A percentile compares a stretch with the other conserved stretches of the same genome.
Evolutionary conservation across 2,888 invertebrate genomes (phyloP).

Genomic region (Eilema griseolum): DNA sequence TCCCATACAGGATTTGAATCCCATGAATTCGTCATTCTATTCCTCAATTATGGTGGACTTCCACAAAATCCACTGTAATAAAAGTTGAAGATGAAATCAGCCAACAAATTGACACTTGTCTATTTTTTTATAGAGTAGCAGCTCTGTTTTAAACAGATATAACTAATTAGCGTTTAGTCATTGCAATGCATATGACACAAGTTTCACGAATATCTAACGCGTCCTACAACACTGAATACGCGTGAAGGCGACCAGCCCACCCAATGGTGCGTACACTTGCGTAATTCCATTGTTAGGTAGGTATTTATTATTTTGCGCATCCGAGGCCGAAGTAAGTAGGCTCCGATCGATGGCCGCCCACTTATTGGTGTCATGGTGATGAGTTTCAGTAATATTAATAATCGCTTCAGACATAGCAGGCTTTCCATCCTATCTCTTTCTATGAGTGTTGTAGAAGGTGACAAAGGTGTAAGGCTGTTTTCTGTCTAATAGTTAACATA

Average conservation of each 20-base stretch:
- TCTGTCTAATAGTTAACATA: too few relatives aligned
- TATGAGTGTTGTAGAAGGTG: too few relatives aligned
- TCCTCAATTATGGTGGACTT: too few relatives aligned
- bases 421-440: too few relatives aligned
- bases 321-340: conserved; percentile 55
- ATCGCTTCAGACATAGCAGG: neutral
- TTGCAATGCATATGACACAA: neutral
- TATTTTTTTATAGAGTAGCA: too few relatives aligned
- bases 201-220: conserved; percentile 10
- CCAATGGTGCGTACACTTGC: conserved; percentile 61
- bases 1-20: too few relatives aligned
- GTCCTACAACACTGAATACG: conserved; percentile 60
- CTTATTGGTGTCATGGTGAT: conserved; percentile 30
- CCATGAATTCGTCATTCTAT: too few relatives aligned
- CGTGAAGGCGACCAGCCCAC: conserved; percentile 66
- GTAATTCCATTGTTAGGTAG: conserved; percentile 63
- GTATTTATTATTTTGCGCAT: conserved; percentile 59
- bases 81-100: too few relatives aligned
- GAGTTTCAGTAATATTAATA: conserved; percentile 8
- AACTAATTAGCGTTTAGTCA: neutral
- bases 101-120: too few relatives aligned
- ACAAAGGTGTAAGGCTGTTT: too few relatives aligned
- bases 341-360: conserved; percentile 34
- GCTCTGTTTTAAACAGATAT: too few relatives aligned
- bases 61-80: too few relatives aligned